Evolutionary conservation across 1,140 invertebrate species (phyloP), one percentile per base, ranked within the genome.

Genomic region (Brachionus plicatilis): DNA sequence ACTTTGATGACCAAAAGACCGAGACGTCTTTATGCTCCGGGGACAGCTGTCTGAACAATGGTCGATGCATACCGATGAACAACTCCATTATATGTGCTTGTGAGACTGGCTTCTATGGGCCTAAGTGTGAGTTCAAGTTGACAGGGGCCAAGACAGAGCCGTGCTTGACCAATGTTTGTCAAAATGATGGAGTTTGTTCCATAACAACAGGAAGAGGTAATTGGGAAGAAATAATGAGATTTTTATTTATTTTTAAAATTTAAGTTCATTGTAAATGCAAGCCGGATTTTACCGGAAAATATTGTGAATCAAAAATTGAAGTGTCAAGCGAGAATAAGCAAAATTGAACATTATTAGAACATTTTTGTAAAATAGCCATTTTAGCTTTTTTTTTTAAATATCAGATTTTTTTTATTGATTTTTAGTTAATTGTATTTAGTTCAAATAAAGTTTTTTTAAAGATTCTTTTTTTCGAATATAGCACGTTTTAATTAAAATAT

Each of bases 51-150:
- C 33, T 82, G 0, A 82, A 82, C 43, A 56, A 82, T 29, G 79
- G 53, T 47, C 8, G 53, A 66, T 82, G 79, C 41, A 65, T 82
- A 11, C 50, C 50, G 65, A 82, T 82, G 79, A 82, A 82, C 33
- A 82, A 82, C 45, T 82, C 79, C 2, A 82, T 82, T 6, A 82
- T 82, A 24, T 82, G 79, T 68, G 79, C 53, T 7, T 82, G 79
- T 68, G 43, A 82, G 9, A 12, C 20, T 11, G 43, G 43, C 20
- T 82, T 41, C 53, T 82, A 82, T 47, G 79, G 79, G 5, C 79
- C 79, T 14, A 82, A 20, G 20, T 82, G 79, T 65, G 53, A 82
- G 53, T 82, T 82, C 37, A 68, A 65, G 14, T 41, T 82, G 20
- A 65, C 8, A 6, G 43, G 41, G 11, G n/a, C 12, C 2, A 82